Percentiles rank a stretch among this genome's conserved stretches.
phyloP scores from a whole-genome alignment of 2,113 vertebrate genomes.

The Pao palembangensis region DNA sequence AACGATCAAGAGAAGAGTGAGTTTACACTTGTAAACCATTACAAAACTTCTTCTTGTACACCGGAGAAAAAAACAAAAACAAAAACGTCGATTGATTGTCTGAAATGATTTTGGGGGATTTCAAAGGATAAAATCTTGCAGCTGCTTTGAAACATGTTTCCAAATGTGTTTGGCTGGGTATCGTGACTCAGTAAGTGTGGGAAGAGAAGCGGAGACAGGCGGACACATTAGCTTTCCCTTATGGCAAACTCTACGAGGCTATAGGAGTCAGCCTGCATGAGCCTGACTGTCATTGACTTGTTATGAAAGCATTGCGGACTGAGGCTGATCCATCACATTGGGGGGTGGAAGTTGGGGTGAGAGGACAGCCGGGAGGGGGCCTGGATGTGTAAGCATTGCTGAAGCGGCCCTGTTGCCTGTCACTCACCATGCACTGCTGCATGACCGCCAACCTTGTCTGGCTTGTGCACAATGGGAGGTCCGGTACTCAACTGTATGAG shows the following conservation, averaged over 20 bases:
- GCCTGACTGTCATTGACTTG: constrained; percentile 67
- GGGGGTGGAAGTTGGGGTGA: constrained; percentile 55
- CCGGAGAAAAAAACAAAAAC: not conserved
- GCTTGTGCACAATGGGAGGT: constrained; percentile 64
- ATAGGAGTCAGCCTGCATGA: constrained; percentile 61
- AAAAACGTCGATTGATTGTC: not conserved
- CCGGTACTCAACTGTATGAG: constrained; percentile 51
- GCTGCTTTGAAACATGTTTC: constrained; percentile 46
- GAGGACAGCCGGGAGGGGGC: constrained; percentile 30
- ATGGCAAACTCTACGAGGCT: constrained; percentile 58
- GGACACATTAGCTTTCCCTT: constrained; percentile 67
- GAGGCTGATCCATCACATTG: constrained; percentile 58
- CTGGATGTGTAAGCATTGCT: constrained; percentile 23
- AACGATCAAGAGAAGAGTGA: constrained; percentile 25
- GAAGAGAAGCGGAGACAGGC: constrained; percentile 51
- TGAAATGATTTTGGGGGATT: constrained; percentile 28
- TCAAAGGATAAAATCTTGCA: constrained; percentile 32
- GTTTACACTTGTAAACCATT: constrained; percentile 27
- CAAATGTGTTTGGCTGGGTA: constrained; percentile 31
- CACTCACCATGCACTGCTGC: constrained; percentile 66
- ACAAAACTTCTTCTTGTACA: constrained; percentile 1
- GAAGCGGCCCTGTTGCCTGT: constrained; percentile 60
- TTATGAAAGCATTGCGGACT: constrained; percentile 61
- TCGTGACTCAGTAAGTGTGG: constrained; percentile 59
- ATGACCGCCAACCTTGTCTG: constrained; percentile 66